Evolutionary conservation across 1,140 invertebrate species (phyloP).

Genomic region (Campoletis sonorensis): DNA sequence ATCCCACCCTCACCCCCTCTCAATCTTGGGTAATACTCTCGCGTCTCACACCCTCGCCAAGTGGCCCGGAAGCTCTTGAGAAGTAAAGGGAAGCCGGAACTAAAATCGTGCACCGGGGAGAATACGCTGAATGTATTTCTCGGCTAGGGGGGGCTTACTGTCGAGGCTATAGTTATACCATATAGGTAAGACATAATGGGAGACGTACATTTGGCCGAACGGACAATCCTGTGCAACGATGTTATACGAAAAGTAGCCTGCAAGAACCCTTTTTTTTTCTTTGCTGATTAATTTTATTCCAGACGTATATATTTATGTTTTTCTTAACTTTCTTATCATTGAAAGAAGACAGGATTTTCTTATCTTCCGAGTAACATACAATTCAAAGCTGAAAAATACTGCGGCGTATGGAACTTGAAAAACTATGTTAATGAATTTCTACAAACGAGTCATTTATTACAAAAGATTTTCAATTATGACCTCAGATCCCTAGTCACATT

Average conservation of each 20-base stretch:
- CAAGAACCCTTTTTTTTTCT: neutral
- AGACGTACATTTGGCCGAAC: constrained; percentile 1
- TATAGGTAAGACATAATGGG: constrained; percentile 50
- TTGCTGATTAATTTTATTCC: neutral
- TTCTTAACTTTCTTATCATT: too few relatives aligned
- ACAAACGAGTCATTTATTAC: too few relatives aligned
- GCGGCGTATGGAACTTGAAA: too few relatives aligned
- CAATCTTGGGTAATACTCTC: constrained; percentile 8
- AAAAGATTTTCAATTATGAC: too few relatives aligned
- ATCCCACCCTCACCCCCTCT: neutral
- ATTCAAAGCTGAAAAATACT: too few relatives aligned
- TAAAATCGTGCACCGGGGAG: constrained; percentile 4
- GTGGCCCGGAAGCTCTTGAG: constrained; percentile 21
- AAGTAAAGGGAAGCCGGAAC: constrained; percentile 1
- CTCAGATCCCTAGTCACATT: too few relatives aligned
- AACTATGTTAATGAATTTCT: too few relatives aligned
- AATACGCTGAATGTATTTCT: constrained; percentile 55
- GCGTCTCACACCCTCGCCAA: neutral
- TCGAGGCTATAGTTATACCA: constrained; percentile 47
- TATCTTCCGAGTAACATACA: neutral
- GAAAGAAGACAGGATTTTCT: neutral
- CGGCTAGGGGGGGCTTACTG: constrained; percentile 57
- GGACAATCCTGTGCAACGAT: constrained; percentile 14
- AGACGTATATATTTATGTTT: neutral
- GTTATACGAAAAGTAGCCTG: constrained; percentile 4